A percentile compares a stretch with the other conserved stretches of the same genome.
phyloP scores from a whole-genome alignment of 2,113 vertebrate genomes.

The Amblyopsis rosae region DNA sequence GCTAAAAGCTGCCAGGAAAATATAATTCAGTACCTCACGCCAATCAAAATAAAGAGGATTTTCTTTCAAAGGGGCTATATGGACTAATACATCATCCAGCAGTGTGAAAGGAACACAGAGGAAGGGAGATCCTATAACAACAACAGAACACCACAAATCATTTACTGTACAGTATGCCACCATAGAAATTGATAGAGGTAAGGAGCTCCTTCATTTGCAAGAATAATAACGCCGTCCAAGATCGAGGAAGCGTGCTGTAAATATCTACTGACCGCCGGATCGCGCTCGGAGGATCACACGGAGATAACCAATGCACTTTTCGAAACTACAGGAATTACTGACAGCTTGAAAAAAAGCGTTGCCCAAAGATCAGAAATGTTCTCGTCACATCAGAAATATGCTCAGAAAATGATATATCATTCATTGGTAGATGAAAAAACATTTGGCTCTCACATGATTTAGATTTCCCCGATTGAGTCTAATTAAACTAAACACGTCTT shows the following conservation, averaged over 20 bases:
- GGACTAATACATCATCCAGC: not conserved
- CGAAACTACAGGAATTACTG: conserved; percentile 69
- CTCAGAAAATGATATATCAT: conserved; percentile 69
- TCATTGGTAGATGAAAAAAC: conserved; percentile 60
- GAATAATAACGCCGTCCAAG: conserved; percentile 63
- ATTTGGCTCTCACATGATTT: conserved; percentile 50
- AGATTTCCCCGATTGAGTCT: conserved; percentile 67
- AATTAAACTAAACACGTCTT: conserved; percentile 67
- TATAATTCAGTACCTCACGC: conserved; percentile 39
- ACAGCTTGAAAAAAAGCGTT: conserved; percentile 67
- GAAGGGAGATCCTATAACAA: conserved; percentile 34
- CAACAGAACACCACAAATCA: conserved; percentile 49
- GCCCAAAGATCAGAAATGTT: conserved; percentile 66
- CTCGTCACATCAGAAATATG: conserved; percentile 66
- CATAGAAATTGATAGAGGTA: conserved; percentile 42
- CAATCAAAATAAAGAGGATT: conserved; percentile 37
- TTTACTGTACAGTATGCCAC: conserved; percentile 8
- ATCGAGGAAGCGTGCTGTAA: conserved; percentile 64
- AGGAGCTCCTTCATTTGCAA: conserved; percentile 59
- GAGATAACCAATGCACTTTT: conserved; percentile 61
- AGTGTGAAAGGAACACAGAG: conserved; percentile 21
- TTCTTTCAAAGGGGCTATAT: conserved; percentile 31
- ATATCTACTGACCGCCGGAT: conserved; percentile 63
- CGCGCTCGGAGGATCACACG: conserved; percentile 56
- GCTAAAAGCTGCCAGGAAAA: conserved; percentile 54